Percentiles rank a stretch among this genome's conserved stretches.
These are phyloP conservation scores for Sycobia sp. DNA, from an alignment of 1,140 invertebrate species.

Conservation along the genomic window DNA sequence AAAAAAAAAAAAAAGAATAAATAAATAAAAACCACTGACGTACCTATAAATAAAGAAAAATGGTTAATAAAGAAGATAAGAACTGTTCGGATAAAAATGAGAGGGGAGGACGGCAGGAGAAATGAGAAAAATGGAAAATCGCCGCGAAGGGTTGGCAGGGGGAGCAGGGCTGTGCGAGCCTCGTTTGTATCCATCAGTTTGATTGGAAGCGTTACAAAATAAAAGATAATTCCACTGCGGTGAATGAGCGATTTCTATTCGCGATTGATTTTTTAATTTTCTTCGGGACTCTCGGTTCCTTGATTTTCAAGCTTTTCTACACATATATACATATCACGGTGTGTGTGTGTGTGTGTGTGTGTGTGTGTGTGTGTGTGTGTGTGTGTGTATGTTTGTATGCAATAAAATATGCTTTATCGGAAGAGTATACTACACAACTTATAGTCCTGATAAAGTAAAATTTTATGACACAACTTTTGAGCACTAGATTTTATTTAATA, in stretches of 20 bases:
- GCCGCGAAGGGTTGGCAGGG: no score
- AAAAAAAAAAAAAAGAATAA: no score
- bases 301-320: slow-evolving; percentile 8
- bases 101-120: slow-evolving; percentile 18
- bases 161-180: no score
- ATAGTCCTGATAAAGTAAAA: slow-evolving; percentile 11
- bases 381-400: no score
- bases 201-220: slow-evolving; percentile 24
- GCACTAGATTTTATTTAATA: slow-evolving; percentile 15
- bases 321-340: no score
- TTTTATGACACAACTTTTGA: slow-evolving; percentile 26
- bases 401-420: slow-evolving; percentile 26
- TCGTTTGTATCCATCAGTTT: slow-evolving; percentile 7
- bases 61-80: background rate
- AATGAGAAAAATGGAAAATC: slow-evolving; percentile 1
- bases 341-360: no score
- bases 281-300: background rate
- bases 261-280: slow-evolving; percentile 14
- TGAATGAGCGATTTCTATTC: slow-evolving; percentile 29
- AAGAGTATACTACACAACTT: background rate
- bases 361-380: no score
- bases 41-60: slow-evolving; percentile 11
- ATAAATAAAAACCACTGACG: no score
- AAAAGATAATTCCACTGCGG: slow-evolving; percentile 24
- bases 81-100: slow-evolving; percentile 21